phyloP scores from a whole-genome alignment of 1,140 invertebrate species.

The Lasioglossum albipes region DNA sequence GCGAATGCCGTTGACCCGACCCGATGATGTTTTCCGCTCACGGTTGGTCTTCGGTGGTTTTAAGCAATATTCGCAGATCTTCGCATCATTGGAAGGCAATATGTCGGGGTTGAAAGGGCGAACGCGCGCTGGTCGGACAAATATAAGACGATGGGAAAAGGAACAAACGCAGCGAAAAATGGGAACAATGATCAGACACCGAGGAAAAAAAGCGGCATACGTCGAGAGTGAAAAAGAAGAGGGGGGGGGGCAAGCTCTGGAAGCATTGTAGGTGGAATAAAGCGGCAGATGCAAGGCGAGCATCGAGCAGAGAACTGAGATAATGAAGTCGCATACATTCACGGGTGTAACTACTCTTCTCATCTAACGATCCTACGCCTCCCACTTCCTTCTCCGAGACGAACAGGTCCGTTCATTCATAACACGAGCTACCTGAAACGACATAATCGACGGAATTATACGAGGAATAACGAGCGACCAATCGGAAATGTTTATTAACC shows the following conservation, averaged over 20 bases:
- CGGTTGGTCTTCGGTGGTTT: background rate
- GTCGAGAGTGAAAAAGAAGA: background rate
- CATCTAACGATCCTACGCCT: background rate
- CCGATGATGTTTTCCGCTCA: background rate
- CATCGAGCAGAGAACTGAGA: constrained; percentile 4
- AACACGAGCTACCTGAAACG: background rate
- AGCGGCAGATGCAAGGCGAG: constrained; percentile 2
- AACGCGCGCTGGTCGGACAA: background rate
- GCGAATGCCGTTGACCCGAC: background rate
- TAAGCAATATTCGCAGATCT: background rate
- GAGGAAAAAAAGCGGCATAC: background rate
- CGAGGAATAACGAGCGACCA: too few relatives aligned
- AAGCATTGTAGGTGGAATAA: background rate
- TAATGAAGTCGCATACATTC: constrained; percentile 34
- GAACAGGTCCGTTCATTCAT: background rate
- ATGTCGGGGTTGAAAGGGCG: background rate
- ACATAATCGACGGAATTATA: too few relatives aligned
- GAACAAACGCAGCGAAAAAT: constrained; percentile 1
- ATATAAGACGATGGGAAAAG: background rate
- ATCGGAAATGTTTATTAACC: too few relatives aligned
- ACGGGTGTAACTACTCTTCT: constrained; percentile 28
- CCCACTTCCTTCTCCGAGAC: background rate
- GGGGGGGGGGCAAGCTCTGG: too few relatives aligned
- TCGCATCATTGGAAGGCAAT: background rate
- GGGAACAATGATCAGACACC: background rate